Percentiles rank a stretch among this genome's conserved stretches.
Conservation (phyloP, 2,113 vertebrate genomes). For the Beaufortia kweichowensis region DNA sequence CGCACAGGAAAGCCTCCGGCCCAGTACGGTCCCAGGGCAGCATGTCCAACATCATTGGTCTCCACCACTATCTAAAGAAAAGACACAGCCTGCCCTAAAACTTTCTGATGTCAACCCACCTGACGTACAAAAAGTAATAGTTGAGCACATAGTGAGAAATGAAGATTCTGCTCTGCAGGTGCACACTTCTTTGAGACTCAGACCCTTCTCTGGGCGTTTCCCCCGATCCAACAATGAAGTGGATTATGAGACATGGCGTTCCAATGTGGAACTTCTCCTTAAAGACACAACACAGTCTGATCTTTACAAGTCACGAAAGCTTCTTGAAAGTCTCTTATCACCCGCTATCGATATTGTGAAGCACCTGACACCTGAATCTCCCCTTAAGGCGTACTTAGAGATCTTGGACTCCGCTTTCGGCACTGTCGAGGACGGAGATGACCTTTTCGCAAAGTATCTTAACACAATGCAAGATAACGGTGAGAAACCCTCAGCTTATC, state of each 20-base stretch:
- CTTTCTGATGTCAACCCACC: not conserved
- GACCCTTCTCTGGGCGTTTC: not conserved
- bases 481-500: conserved; percentile 6
- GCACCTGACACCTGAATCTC: not conserved
- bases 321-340: not conserved
- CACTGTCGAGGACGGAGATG: not conserved
- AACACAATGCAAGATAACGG: not conserved
- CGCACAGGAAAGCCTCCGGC: not conserved
- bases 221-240: not conserved
- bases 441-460: not conserved
- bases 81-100: not conserved
- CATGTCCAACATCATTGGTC: not conserved
- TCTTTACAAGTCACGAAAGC: not conserved
- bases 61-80: not conserved
- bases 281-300: not conserved
- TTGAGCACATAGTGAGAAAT: not conserved
- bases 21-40: not conserved
- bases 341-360: not conserved
- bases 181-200: not conserved
- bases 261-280: not conserved
- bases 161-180: not conserved
- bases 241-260: not conserved
- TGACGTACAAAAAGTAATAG: conserved; percentile 10
- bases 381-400: not conserved
- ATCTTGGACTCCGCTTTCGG: conserved; percentile 13